Evolutionary conservation across 2,888 invertebrate genomes (phyloP), one percentile per base, ranked within the genome.

Genomic region (Maniola hyperantus): DNA sequence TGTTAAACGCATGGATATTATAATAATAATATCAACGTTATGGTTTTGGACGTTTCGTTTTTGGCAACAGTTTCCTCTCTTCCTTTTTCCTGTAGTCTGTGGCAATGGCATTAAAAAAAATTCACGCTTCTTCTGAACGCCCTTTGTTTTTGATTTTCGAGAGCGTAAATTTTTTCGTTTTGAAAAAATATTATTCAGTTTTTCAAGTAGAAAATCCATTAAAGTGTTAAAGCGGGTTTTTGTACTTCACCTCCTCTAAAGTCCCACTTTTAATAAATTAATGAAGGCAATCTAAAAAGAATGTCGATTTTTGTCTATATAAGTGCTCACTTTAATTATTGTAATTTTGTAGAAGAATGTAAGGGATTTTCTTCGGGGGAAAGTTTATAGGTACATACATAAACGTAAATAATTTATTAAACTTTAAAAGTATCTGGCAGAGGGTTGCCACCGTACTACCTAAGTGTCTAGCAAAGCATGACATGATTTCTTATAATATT

Each of bases 51-150:
- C 42, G 39, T 34, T 48, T 42, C 18, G n/a, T 58, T 60, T n/a
- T 11, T 55, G 18, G 26, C 5, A 0, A 20, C 26, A 2, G 0
- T n/a, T 5, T 54, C 11, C 54, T n/a, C 1, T 54, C 36, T 55
- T 42, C 6, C 20, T 42, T n/a, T 60, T 64, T 64, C 39, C 39
- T 20, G 42, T 57, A 65, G 57, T 67, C 26, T 51, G 15, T 39
- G 36, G 7, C 13, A 54, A 34, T 36, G 36, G 54, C 54, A 54
- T 54, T 54, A 54, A 54, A 54, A 54, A 54, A 33, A 6, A 2
- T 54, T 54, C 54, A 36, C 54, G 15, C 36, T 54, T 15, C 36
- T 54, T 36, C n/a, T 15, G 54, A 34, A 36, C 15, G 15, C 36
- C 54, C 54, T 36, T 54, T 54, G 54, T 54, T 54, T 54, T 54